Base-by-base conservation (phyloP, 2,888 invertebrate species). In the Hemicrepidius hirtus region DNA sequence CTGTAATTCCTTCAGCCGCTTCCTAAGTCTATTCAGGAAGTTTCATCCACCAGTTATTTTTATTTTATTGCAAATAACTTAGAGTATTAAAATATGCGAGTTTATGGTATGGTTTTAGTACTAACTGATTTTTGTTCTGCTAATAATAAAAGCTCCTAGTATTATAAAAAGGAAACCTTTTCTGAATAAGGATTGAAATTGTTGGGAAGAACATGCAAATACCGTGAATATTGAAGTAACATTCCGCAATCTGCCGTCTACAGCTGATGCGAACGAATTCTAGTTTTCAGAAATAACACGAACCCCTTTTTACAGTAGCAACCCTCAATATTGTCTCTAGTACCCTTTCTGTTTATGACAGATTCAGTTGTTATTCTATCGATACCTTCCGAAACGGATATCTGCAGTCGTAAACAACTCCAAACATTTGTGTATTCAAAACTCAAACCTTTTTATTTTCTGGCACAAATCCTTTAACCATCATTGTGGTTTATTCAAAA, bases 261-360 rank as follows among this genome's bases (percentile, higher is more conserved):
- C 53, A 21, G 53, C 53, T 28, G 32, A 13, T 53, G 7, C 28
- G 13, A 53, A 53, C 53, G 32, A 21, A 53, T 53, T 53, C 28
- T 53, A 12, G 53, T 53, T 53, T 53, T 53, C 53, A 16, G 53
- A 21, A 53, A 53, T 53, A 20, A 53, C 20, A 21, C 12, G n/a
- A 24, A n/a, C 53, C 12, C 24, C 24, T 24, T 53, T 53, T 53
- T 53, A 53, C 21, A 12, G 24, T 7, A 53, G 13, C 21, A 53
- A 24, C 49, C 49, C 24, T 12, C 20, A n/a, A 20, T 20, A 9
- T 53, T 13, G 21, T 21, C 28, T 28, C n/a, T 53, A 6, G 12
- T 24, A 50, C 20, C 24, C 28, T 28, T 53, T 53, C 24, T 53
- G 21, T 53, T 28, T 53, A 13, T 28, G 53, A 53, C 28, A 28